Evolutionary conservation across 2,113 vertebrate species (phyloP).

Genomic region (Hystrix brachyura): DNA sequence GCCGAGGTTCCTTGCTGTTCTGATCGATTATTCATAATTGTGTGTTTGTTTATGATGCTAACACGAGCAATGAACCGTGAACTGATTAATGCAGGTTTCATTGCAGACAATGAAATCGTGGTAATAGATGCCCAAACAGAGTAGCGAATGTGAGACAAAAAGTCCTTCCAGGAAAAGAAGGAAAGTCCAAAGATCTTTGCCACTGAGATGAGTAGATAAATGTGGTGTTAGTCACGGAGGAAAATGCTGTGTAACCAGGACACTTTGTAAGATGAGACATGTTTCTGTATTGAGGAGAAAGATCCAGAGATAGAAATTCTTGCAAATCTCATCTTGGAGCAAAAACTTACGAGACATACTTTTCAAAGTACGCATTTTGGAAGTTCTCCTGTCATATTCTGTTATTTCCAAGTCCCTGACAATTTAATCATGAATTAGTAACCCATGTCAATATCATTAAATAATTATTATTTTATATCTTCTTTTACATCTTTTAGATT

Average conservation of each 20-base stretch:
- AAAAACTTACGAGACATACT: not conserved
- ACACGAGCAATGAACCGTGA: no score
- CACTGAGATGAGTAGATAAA: not conserved
- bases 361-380: not conserved
- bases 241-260: not conserved
- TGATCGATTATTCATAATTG: not conserved
- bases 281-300: not conserved
- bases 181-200: not conserved
- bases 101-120: not conserved
- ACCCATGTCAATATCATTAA: not conserved
- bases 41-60: not conserved
- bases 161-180: not conserved
- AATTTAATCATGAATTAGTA: not conserved
- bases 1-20: not conserved
- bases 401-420: not conserved
- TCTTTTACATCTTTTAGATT: not conserved
- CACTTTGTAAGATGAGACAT: not conserved
- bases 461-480: not conserved
- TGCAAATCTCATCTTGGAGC: not conserved
- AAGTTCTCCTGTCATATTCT: not conserved
- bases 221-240: not conserved
- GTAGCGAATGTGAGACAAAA: no score
- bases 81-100: not conserved
- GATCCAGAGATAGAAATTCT: not conserved
- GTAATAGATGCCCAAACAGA: not conserved